Base-by-base conservation (phyloP, 2,888 invertebrate species). In the Thymelicus acteon region DNA sequence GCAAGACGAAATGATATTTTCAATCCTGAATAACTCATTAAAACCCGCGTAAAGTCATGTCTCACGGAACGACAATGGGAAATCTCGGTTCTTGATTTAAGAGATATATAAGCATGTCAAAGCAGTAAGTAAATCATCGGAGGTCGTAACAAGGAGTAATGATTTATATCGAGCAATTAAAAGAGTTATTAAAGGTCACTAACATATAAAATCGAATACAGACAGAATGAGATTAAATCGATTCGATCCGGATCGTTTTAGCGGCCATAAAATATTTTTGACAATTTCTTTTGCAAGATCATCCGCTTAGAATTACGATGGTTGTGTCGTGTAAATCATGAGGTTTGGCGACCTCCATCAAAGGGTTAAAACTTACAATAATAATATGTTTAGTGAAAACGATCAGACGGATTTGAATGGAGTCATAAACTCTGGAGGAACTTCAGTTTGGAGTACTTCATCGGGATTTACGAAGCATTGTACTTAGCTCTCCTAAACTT, bases 141-240 rank as follows among this genome's bases (percentile, higher is more conserved):
- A 72, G 84, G 83, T 91, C 89, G 88, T 92, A 86, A 93, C 87
- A 84, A 87, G 83, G 78, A 79, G 82, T 87, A 85, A 87, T 93
- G 93, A 93, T 93, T 93, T 93, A 93, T 91, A 88, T 81, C 75
- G 83, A 86, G 85, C 92, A 93, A 93, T 93, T 93, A 93, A 93
- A 93, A 87, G 73, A 79, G 85, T 84, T 89, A 88, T 89, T 87
- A 87, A 86, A 86, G 85, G 82, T 82, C 81, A 79, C 78, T 77
- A 77, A 72, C 75, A 74, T 74, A 72, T 68, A 73, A 76, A 70
- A 74, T 72, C 70, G 74, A 74, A 75, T 72, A 67, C 78, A 77
- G 76, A 85, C 86, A 83, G 83, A 87, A 90, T 85, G 85, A 85
- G 84, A 89, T 87, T 85, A 87, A 89, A 88, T 84, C 87, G 88